A percentile compares a stretch with the other conserved stretches of the same genome.
phyloP scores from a whole-genome alignment of 1,140 invertebrate species.

The Euura saliciscinereae region DNA sequence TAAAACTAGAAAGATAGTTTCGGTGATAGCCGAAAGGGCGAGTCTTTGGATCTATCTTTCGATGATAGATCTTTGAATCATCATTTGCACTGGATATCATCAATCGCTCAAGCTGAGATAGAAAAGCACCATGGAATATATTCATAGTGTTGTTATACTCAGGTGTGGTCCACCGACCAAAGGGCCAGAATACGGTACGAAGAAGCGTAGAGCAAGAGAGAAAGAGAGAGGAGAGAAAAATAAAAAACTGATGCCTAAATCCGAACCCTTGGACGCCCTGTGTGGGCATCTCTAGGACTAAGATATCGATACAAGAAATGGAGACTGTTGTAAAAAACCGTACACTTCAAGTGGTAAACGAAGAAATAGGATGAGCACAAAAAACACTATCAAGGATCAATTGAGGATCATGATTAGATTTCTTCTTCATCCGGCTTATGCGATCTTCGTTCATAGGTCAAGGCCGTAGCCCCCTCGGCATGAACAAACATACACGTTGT shows the following conservation, averaged over 20 bases:
- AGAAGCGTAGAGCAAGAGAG: too few species aligned
- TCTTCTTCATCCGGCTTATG: too few species aligned
- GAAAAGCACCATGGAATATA: neutral
- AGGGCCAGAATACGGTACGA: neutral
- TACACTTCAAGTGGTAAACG: neutral
- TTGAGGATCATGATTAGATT: too few species aligned
- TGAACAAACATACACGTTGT: neutral
- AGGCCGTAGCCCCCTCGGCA: neutral
- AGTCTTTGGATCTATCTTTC: neutral
- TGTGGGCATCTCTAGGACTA: conserved; percentile 1
- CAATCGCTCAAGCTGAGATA: too few species aligned
- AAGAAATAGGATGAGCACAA: neutral
- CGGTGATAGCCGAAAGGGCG: neutral
- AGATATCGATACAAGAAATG: neutral
- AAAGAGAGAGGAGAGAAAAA: neutral
- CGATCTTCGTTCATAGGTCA: neutral
- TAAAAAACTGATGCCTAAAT: neutral
- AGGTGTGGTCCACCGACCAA: neutral
- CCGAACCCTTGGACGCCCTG: conserved; percentile 1
- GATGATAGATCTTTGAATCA: too few species aligned
- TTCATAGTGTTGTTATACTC: neutral
- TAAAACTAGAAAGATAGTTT: conserved; percentile 5
- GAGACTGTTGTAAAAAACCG: neutral
- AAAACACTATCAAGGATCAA: too few species aligned
- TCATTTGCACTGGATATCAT: too few species aligned